These are phyloP conservation scores for Pinna nobilis DNA, from an alignment of 1,140 invertebrate genomes.

Conservation along the genomic window DNA sequence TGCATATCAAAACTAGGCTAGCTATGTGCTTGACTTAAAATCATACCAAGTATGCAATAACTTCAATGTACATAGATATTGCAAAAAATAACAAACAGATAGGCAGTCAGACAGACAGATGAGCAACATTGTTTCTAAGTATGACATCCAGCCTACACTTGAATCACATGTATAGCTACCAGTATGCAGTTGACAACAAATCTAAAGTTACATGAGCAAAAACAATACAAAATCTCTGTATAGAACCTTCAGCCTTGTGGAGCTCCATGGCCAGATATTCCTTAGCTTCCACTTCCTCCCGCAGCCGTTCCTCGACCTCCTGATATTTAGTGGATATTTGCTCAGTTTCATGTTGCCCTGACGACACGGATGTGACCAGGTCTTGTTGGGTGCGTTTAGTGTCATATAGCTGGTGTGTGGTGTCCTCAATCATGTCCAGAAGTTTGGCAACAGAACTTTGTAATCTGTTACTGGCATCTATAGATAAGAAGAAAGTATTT, in stretches of 20 bases:
- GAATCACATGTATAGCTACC: background rate
- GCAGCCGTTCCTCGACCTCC: slow-evolving; percentile 65
- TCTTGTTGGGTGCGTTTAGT: slow-evolving; percentile 62
- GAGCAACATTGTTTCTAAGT: no score
- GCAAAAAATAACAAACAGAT: no score
- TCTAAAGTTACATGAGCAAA: background rate
- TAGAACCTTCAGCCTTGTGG: slow-evolving; percentile 71
- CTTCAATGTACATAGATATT: no score
- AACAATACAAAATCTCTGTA: background rate
- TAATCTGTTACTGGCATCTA: slow-evolving; percentile 67
- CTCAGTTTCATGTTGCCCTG: slow-evolving; percentile 47
- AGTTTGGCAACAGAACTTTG: slow-evolving; percentile 64
- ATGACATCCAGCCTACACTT: no score
- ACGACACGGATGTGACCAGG: slow-evolving; percentile 53
- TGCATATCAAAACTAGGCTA: no score
- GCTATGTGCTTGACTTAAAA: no score
- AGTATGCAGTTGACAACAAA: background rate
- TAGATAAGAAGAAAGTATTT: slow-evolving; percentile 9
- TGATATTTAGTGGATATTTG: slow-evolving; percentile 44
- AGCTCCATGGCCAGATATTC: slow-evolving; percentile 70
- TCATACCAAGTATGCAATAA: no score
- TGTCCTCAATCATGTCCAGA: slow-evolving; percentile 67
- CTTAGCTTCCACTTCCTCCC: slow-evolving; percentile 64
- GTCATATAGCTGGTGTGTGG: slow-evolving; percentile 66
- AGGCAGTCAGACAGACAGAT: no score